These are phyloP conservation scores for Lepisosteus osseus DNA, from an alignment of 2,113 vertebrate genomes.

Conservation along the genomic window DNA sequence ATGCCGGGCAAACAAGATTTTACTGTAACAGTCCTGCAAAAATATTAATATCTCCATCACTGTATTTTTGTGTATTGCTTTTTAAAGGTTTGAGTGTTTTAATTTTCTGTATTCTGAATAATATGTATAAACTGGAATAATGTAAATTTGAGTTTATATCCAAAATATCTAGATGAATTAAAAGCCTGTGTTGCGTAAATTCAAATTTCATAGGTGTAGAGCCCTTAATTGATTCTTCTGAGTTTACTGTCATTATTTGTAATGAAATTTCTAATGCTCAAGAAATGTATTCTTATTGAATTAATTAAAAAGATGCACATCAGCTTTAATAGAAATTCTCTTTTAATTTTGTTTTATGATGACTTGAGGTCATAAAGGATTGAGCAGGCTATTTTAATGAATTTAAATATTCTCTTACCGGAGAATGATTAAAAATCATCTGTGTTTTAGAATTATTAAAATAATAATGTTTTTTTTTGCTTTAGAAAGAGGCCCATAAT, in stretches of 20 bases:
- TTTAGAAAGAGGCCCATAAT: too few species aligned
- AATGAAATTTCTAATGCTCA: too few species aligned
- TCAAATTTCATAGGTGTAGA: too few species aligned
- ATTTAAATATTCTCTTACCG: too few species aligned
- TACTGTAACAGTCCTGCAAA: not conserved
- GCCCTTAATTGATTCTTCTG: too few species aligned
- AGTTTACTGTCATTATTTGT: too few species aligned
- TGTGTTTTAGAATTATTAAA: constrained; percentile 30
- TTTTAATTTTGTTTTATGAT: constrained; percentile 2
- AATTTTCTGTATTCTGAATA: not conserved
- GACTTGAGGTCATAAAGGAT: constrained; percentile 14
- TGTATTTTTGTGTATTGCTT: not conserved
- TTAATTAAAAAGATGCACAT: constrained; percentile 23
- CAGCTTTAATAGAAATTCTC: not conserved
- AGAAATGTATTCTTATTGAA: constrained; percentile 8
- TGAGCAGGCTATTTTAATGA: constrained; percentile 18
- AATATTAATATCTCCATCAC: too few species aligned
- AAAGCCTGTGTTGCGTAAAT: too few species aligned
- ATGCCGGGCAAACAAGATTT: not conserved
- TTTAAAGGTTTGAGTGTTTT: not conserved
- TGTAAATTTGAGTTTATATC: not conserved
- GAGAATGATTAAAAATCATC: constrained; percentile 21
- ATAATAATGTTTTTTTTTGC: constrained; percentile 11
- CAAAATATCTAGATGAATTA: too few species aligned
- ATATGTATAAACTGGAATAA: not conserved